These are phyloP conservation scores for Dynastes maya DNA, from an alignment of 2,888 invertebrate species.

Conservation along the genomic window DNA sequence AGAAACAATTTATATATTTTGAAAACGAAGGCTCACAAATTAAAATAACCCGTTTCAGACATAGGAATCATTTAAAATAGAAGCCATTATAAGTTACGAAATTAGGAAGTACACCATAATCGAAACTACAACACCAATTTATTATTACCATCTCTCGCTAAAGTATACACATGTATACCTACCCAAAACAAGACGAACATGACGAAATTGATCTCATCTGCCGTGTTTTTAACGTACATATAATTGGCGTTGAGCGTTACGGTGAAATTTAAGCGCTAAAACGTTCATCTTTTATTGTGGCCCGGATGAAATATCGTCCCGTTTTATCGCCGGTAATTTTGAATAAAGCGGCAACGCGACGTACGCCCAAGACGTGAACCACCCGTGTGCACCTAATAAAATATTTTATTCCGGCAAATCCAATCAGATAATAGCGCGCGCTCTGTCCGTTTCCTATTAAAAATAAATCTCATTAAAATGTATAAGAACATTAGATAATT, in stretches of 20 bases:
- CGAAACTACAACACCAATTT: no score
- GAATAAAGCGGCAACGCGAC: constrained; percentile 40
- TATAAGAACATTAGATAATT: constrained; percentile 50
- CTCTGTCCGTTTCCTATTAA: constrained; percentile 31
- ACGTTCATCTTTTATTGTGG: not conserved
- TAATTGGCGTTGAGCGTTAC: not conserved
- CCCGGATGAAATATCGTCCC: not conserved
- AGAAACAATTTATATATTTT: no score
- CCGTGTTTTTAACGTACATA: not conserved
- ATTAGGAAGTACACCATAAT: no score
- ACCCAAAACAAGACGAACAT: not conserved
- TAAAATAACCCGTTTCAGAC: no score
- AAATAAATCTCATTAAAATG: constrained; percentile 51
- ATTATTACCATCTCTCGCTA: no score
- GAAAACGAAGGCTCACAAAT: no score
- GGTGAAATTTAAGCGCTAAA: not conserved
- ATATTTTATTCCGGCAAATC: constrained; percentile 32
- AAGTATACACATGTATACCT: no score
- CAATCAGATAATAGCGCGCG: constrained; percentile 22
- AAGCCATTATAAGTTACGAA: no score
- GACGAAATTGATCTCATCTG: not conserved
- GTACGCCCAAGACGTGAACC: not conserved
- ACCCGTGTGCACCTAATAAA: constrained; percentile 17
- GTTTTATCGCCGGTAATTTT: constrained; percentile 6
- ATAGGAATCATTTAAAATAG: no score